Base-by-base conservation (phyloP, 2,113 vertebrate genomes). In the Varanus komodoensis region DNA sequence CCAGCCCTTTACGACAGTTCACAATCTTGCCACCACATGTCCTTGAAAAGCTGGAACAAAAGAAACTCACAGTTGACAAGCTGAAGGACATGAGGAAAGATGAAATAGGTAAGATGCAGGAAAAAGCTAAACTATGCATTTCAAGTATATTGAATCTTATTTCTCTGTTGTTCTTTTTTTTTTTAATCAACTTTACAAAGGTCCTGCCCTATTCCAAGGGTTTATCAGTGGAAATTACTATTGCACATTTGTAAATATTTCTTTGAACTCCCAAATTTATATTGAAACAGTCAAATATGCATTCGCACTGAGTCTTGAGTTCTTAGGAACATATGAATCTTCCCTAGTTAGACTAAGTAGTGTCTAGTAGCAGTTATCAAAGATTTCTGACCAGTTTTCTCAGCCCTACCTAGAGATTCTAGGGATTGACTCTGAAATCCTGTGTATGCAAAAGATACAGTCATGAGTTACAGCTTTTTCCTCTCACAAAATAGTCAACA, bases 61-160 rank as follows among this genome's bases (percentile, higher is more conserved):
- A 97, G 97, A 99, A 98, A 29, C 98, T 99, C 61, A 98, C 97
- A 19, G 90, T 99, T 92, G 99, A 99, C 97, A 99, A 98, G 89
- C 97, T 99, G 75, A 99, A 98, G 96, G 99, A 99, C 93, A 99
- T 99, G 99, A 98, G 97, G 92, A 99, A 99, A 96, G 99, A 99
- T 92, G 99, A 99, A 96, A 99, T 99, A 89, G 99, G 99, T 99
- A 97, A 98, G 97, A 94, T 93, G 34, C 29, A 89, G 91, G 25
- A 38, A 89, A 92, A 87, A 57, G 25, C 44, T 44, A 78, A 68
- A 54, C 32, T 84, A 5, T 92, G 48, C 50, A 9, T 77, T 88
- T 78, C 2, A 57, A 79, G 17, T 91, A 64, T 87, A 57, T 71
- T 44, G 21, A 29, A 1, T 25, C 61, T 6, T 57, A 11, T 78